Evolutionary conservation across 2,888 invertebrate genomes (phyloP).

Genomic region (Lumbricus terrestris): DNA sequence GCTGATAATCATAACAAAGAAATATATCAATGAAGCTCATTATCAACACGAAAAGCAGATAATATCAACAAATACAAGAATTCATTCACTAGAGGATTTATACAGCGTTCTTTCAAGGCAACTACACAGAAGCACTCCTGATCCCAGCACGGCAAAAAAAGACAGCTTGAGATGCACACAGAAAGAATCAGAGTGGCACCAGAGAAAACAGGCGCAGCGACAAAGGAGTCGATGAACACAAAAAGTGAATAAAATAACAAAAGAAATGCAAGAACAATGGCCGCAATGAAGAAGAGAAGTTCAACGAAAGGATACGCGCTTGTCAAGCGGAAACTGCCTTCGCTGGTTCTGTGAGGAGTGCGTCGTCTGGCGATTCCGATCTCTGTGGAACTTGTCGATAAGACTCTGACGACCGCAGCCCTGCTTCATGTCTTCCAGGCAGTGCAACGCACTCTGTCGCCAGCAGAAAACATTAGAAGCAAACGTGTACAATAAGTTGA

Average conservation of each 20-base stretch:
- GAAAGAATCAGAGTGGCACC: no score
- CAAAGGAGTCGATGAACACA: no score
- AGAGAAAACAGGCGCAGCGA: no score
- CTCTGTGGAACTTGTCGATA: constrained; percentile 50
- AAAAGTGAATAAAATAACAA: no score
- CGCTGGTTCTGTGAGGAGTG: constrained; percentile 42
- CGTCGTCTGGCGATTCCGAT: constrained; percentile 54
- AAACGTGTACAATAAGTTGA: neutral
- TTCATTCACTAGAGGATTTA: no score
- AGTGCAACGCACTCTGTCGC: constrained; percentile 64
- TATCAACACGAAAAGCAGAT: no score
- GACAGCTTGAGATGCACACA: no score
- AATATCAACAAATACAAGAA: neutral
- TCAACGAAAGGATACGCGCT: constrained; percentile 51
- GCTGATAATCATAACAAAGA: no score
- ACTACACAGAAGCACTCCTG: no score
- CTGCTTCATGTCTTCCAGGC: constrained; percentile 65
- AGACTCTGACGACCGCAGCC: constrained; percentile 48
- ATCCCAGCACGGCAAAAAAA: no score
- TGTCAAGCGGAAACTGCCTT: constrained; percentile 55
- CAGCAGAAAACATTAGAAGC: neutral
- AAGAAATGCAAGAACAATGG: neutral
- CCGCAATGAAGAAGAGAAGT: neutral
- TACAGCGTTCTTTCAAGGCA: no score
- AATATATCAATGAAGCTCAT: no score